Conservation (phyloP, 2,888 invertebrate species). For the Callosobruchus maculatus region DNA sequence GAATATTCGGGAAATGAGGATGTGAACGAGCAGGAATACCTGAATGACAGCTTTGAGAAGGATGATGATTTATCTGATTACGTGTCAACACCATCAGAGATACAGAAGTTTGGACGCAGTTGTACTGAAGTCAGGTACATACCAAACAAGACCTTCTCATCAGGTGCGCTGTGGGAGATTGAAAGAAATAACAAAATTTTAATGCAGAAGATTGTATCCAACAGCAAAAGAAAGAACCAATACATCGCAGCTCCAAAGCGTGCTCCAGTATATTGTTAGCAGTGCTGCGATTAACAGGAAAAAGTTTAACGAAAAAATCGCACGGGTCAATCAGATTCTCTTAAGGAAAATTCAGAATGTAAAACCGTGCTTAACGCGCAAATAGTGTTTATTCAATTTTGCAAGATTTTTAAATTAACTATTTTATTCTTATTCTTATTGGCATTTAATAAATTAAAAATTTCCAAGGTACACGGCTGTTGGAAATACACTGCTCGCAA, state of each 20-base stretch:
- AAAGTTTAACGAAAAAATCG: constrained; percentile 30
- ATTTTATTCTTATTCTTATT: not conserved
- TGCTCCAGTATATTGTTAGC: constrained; percentile 14
- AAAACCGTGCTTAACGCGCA: constrained; percentile 20
- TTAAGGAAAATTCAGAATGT: constrained; percentile 27
- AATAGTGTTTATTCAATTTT: not conserved
- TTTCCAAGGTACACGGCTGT: too few relatives aligned
- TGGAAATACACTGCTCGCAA: too few relatives aligned
- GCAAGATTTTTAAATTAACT: not conserved
- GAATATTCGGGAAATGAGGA: not conserved
- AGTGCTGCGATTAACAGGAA: constrained; percentile 33
- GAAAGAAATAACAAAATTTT: constrained; percentile 25
- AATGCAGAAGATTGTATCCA: constrained; percentile 32
- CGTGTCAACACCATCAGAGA: not conserved
- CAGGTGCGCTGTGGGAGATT: constrained; percentile 23
- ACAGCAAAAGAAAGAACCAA: constrained; percentile 27
- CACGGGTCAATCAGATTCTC: constrained; percentile 31
- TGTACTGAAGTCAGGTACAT: too few relatives aligned
- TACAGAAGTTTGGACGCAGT: not conserved
- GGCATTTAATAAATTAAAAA: too few relatives aligned
- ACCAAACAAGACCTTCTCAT: constrained; percentile 23
- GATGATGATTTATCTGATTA: constrained; percentile 12
- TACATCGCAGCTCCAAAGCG: constrained; percentile 20
- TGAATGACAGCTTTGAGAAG: constrained; percentile 14
- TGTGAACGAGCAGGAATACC: constrained; percentile 9